Evolutionary conservation across 2,888 invertebrate genomes (phyloP).

Genomic region (Andrena hattorfiana): DNA sequence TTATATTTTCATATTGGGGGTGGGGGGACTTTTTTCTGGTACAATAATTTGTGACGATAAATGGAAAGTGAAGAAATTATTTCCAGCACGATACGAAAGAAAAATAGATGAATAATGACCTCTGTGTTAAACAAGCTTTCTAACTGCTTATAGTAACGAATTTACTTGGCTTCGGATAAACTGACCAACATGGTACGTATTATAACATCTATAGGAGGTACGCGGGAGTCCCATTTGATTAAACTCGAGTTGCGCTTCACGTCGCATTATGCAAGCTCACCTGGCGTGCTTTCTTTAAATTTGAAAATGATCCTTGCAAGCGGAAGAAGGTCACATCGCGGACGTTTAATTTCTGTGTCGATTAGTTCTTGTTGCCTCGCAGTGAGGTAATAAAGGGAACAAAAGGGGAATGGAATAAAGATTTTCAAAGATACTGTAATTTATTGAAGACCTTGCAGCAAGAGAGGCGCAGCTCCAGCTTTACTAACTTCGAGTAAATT

Average conservation of each 20-base stretch:
- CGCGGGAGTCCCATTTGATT: conserved; percentile 43
- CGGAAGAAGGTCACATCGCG: not conserved
- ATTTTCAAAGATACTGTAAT: no score
- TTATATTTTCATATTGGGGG: not conserved
- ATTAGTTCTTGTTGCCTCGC: no score
- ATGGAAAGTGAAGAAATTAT: not conserved
- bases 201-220: conserved; percentile 25
- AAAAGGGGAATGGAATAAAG: no score
- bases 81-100: not conserved
- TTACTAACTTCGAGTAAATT: no score
- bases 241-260: conserved; percentile 18
- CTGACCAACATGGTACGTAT: conserved; percentile 55
- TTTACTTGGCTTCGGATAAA: conserved; percentile 72
- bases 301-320: not conserved
- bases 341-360: no score
- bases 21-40: not conserved
- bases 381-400: no score
- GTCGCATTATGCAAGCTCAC: conserved; percentile 27
- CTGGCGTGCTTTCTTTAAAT: conserved; percentile 9
- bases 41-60: not conserved
- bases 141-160: conserved; percentile 69
- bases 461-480: no score
- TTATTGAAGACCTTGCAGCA: no score
- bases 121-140: conserved; percentile 50
- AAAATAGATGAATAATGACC: conserved; percentile 16